phyloP scores from a whole-genome alignment of 2,888 invertebrate genomes.

The Pediacus dermestoides region DNA sequence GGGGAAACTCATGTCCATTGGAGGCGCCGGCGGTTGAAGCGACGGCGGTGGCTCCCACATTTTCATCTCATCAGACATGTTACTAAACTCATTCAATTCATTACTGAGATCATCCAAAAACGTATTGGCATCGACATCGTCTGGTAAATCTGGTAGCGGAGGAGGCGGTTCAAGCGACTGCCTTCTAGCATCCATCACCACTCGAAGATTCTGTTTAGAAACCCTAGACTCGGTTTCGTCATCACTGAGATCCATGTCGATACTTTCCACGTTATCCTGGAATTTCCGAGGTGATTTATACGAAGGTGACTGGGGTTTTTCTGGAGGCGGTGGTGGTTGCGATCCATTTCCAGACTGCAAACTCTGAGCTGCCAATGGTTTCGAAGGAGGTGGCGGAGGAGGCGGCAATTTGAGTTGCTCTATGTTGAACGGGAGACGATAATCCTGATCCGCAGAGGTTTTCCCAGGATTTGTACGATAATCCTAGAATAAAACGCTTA shows the following conservation, averaged over 20 bases:
- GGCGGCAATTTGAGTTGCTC: constrained; percentile 45
- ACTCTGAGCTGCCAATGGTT: constrained; percentile 14
- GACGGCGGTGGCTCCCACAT: constrained; percentile 10
- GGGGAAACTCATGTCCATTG: constrained; percentile 8
- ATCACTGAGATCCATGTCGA: constrained; percentile 85
- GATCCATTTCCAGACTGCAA: constrained; percentile 12
- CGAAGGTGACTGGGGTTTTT: constrained; percentile 8
- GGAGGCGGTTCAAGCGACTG: constrained; percentile 38
- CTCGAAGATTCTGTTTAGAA: constrained; percentile 22
- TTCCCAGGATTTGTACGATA: constrained; percentile 20
- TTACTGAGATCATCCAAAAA: constrained; percentile 43
- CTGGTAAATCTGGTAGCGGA: constrained; percentile 46
- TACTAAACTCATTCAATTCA: constrained; percentile 38
- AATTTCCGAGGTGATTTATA: constrained; percentile 18
- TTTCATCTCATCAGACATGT: constrained; percentile 20
- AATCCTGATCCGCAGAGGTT: constrained; percentile 40
- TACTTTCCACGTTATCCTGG: constrained; percentile 71
- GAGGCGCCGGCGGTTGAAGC: constrained; percentile 10
- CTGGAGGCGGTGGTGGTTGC: constrained; percentile 7
- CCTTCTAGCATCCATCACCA: constrained; percentile 13
- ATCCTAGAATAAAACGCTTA: constrained; percentile 23
- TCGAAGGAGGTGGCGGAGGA: constrained; percentile 54
- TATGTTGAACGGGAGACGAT: constrained; percentile 40
- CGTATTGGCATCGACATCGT: constrained; percentile 45
- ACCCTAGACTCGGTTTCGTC: constrained; percentile 55